These are phyloP conservation scores for Zygothrica quintamaculata DNA, from an alignment of 2,888 invertebrate genomes.

Conservation along the genomic window DNA sequence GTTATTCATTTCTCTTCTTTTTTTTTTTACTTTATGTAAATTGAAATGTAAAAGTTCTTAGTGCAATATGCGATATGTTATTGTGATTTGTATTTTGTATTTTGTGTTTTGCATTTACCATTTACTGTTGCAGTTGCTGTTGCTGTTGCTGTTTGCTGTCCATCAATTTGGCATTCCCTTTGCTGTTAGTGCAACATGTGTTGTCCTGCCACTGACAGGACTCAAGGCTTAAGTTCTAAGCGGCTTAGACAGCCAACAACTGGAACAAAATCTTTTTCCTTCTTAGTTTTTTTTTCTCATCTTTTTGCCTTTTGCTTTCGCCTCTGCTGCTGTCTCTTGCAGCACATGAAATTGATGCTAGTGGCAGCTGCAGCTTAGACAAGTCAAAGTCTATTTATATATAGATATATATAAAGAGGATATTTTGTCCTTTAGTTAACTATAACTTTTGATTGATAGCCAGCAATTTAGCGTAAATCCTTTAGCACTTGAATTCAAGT, in stretches of 20 bases:
- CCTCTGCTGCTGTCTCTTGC: too few species aligned
- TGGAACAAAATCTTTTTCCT: too few species aligned
- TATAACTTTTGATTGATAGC: constrained; percentile 13
- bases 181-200: constrained; percentile 12
- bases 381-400: constrained; percentile 7
- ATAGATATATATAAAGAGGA: too few species aligned
- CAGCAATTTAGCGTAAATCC: neutral
- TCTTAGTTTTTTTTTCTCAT: too few species aligned
- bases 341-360: too few species aligned
- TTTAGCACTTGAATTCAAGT: constrained; percentile 2
- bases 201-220: constrained; percentile 31
- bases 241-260: constrained; percentile 17
- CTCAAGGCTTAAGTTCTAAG: constrained; percentile 31
- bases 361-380: constrained; percentile 19
- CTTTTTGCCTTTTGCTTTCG: too few species aligned
- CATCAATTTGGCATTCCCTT: constrained; percentile 21
- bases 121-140: too few species aligned
- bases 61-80: neutral
- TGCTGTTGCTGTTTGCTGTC: constrained; percentile 36
- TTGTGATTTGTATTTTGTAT: neutral
- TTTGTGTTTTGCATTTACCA: constrained; percentile 23
- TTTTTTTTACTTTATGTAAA: too few species aligned
- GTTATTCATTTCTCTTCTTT: too few species aligned
- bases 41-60: too few species aligned
- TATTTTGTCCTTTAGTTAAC: neutral